Evolutionary conservation across 2,888 invertebrate genomes (phyloP), one percentile per base, ranked within the genome.

Genomic region (Ametastegia equiseti): DNA sequence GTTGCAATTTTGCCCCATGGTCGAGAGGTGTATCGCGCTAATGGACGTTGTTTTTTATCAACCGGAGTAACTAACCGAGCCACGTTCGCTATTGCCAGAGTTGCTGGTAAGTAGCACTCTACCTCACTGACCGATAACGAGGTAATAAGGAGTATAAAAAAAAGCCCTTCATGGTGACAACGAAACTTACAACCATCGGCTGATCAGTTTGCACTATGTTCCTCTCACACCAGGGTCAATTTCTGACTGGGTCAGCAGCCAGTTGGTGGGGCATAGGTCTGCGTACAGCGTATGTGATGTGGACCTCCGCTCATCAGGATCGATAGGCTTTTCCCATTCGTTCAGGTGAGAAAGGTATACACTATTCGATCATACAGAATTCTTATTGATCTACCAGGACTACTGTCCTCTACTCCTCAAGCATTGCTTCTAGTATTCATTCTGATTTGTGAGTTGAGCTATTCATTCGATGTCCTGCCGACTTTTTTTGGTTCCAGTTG

Each of bases 31-130:
- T 78, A 60, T 60, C 60, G 60, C 9, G 60, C 78, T 78, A 78
- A 78, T 63, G 78, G 78, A 78, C 23, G 60, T 78, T 75, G 50
- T 75, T 75, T 50, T 71, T 45, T 75, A 75, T 75, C 75, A 75
- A 75, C 54, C 75, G 33, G 23, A 75, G 75, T 75, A 75, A 75
- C 54, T 75, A 50, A 75, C 75, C 75, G n/a, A 50, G 75, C n/a
- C 50, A 33, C 50, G 36, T 75, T 75, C 30, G 54, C 75, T 75
- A 75, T 54, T 36, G 75, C 50, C 75, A 36, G 54, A 54, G 50
- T 19, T 54, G 54, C 36, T 54, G 50, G 75, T 75, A 75, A 75
- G 75, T 75, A 75, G 75, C 75, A 75, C 75, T 75, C 54, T 75
- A 54, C 54, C 75, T 33, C 47, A 27, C 71, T 71, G 50, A 19